Base-by-base conservation (phyloP, 2,797 vertebrate species). In the Psittacula derbiana region DNA sequence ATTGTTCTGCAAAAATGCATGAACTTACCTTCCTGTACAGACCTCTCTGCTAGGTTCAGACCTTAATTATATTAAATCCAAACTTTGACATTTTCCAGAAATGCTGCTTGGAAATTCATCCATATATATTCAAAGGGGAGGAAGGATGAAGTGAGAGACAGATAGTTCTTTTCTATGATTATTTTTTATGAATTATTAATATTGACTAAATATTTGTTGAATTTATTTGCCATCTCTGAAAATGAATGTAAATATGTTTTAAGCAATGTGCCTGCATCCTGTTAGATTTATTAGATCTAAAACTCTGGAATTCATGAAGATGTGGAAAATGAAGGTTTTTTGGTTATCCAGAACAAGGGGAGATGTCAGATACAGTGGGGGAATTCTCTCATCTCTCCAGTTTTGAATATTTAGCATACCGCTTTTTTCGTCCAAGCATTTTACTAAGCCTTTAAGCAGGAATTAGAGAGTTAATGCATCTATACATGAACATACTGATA, bases 321-420 rank as follows among this genome's bases (percentile, higher is more conserved):
- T 15, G 10, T 58, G 11, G 31, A 66, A 86, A 91, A 79, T 10
- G 1, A 1, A 1, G 0, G 0, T 2, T 36, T 86, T 81, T 52
- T 50, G 4, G 16, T 72, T 69, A 57, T 20, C 23, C 41, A 79
- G 53, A 55, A 52, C 14, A 80, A 81, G 30, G 12, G 4, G 16
- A 91, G 20, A 69, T 49, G 21, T 38, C 43, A 75, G 55, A 81
- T 46, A 53, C 11, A 47, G 43, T 6, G 43, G 9, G 11, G 17
- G 14, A 71, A 25, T 31, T 86, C 27, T 41, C 41, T 81, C n/a
- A 73, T 53, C 28, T 16, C 30, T 57, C 43, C 47, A 36, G 19
- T 75, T 33, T 46, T 69, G 55, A 69, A 47, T 81, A 89, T 57
- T 92, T 79, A 64, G 33, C 25, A 78, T 40, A 71, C 2, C 17